phyloP scores from a whole-genome alignment of 2,113 vertebrate genomes.

The Scolopax mira region DNA sequence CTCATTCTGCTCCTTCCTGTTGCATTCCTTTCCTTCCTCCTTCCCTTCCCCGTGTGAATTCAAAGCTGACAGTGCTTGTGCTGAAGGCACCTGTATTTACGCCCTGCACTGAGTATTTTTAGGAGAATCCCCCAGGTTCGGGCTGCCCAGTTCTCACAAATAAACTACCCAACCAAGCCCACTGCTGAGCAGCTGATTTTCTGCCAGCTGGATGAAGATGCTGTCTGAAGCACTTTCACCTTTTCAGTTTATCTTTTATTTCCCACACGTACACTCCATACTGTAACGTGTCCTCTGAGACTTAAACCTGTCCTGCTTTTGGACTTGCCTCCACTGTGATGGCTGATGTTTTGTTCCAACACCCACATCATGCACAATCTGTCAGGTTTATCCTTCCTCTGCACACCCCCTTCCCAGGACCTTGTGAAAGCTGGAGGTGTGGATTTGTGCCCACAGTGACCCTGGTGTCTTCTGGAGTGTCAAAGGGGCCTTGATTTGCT shows the following conservation, averaged over 20 bases:
- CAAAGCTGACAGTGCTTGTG: neutral
- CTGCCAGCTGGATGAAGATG: neutral
- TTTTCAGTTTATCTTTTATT: slow-evolving; percentile 15
- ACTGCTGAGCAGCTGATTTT: neutral
- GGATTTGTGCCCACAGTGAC: neutral
- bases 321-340: neutral
- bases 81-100: neutral
- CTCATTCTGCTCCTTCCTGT: neutral
- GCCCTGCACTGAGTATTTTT: neutral
- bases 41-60: neutral
- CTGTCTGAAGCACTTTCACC: slow-evolving; percentile 13
- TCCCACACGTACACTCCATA: neutral
- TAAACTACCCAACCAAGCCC: neutral
- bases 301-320: neutral
- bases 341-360: neutral
- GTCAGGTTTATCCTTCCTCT: neutral
- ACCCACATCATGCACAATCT: neutral
- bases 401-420: rapidly evolving
- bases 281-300: neutral
- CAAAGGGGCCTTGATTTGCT: neutral
- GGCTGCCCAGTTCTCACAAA: neutral
- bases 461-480: neutral
- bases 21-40: neutral
- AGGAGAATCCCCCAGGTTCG: neutral
- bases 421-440: neutral